Percentiles rank a stretch among this genome's conserved stretches.
Evolutionary conservation across 2,888 invertebrate species (phyloP).

Genomic region (Limnephilus lunatus): DNA sequence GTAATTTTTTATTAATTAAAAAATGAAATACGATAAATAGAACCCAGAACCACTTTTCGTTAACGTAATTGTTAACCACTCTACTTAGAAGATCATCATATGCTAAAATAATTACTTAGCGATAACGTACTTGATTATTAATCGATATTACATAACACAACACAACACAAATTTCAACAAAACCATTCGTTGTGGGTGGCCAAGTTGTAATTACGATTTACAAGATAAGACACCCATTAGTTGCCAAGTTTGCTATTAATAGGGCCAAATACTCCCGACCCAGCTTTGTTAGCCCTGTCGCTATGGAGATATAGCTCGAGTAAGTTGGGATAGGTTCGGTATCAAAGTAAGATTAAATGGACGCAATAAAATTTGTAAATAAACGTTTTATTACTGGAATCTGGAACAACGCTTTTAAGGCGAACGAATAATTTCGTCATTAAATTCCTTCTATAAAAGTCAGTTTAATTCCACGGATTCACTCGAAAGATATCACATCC

Average conservation of each 20-base stretch:
- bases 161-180: neutral
- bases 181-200: neutral
- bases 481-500: neutral
- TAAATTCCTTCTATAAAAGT: constrained; percentile 15
- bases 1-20: no score
- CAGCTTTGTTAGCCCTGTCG: neutral
- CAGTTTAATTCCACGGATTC: constrained; percentile 5
- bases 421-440: constrained; percentile 25
- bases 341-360: neutral
- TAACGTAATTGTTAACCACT: no score
- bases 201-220: neutral
- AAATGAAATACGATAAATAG: no score
- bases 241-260: neutral
- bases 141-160: neutral
- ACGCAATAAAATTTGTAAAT: neutral
- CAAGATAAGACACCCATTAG: neutral
- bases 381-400: neutral
- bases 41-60: no score
- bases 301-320: neutral
- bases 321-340: neutral
- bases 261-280: neutral
- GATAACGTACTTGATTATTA: neutral
- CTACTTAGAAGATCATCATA: no score
- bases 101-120: no score
- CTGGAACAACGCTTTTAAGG: neutral